Evolutionary conservation across 2,888 invertebrate genomes (phyloP).

Genomic region (Rhagonycha lutea): DNA sequence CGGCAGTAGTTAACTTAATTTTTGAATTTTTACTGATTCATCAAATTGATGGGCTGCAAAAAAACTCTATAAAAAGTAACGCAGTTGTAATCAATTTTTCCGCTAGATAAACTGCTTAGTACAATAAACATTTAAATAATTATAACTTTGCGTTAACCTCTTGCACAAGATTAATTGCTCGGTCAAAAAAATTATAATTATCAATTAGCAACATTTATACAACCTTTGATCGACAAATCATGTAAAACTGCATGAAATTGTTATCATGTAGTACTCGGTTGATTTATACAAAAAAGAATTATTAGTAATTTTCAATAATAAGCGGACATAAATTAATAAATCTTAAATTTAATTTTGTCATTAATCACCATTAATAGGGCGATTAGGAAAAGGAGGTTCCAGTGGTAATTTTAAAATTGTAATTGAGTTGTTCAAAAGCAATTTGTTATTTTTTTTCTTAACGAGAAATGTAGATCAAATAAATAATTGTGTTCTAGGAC

Average conservation of each 20-base stretch:
- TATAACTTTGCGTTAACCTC: not conserved
- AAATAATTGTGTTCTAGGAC: not conserved
- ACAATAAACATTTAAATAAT: not conserved
- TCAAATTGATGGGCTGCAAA: too few relatives aligned
- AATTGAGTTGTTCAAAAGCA: not conserved
- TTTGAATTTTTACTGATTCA: too few relatives aligned
- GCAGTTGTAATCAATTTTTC: not conserved
- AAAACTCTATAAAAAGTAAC: not conserved
- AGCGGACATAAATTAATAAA: not conserved
- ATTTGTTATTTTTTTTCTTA: not conserved
- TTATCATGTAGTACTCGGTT: not conserved
- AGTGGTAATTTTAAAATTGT: not conserved
- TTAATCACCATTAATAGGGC: not conserved
- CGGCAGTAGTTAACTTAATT: too few relatives aligned
- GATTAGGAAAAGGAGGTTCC: not conserved
- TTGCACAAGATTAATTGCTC: not conserved
- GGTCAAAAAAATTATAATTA: not conserved
- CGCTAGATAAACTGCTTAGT: not conserved
- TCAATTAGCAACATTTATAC: not conserved
- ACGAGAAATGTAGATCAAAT: not conserved
- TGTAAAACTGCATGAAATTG: not conserved
- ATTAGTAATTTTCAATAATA: not conserved
- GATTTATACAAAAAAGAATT: not conserved
- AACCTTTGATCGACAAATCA: not conserved
- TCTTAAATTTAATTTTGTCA: not conserved